Evolutionary conservation across 2,888 invertebrate species (phyloP).

Genomic region (Platypus cylindrus): DNA sequence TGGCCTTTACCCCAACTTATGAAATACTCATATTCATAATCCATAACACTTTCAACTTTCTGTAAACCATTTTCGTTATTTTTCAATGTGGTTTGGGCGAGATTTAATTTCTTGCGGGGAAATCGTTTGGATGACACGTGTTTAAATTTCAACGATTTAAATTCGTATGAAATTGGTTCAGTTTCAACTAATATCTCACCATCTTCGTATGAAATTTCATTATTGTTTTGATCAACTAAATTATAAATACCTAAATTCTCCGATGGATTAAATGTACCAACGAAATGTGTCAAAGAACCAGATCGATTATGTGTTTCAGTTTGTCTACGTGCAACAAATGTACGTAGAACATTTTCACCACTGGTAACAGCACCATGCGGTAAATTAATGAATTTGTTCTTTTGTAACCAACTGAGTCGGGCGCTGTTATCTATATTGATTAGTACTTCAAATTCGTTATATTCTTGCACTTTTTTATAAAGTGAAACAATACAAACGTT

Average conservation of each 20-base stretch:
- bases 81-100: conserved; percentile 34
- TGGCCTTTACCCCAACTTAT: conserved; percentile 70
- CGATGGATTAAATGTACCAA: conserved; percentile 56
- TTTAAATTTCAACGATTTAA: conserved; percentile 38
- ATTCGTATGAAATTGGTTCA: conserved; percentile 65
- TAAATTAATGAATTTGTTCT: conserved; percentile 53
- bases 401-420: conserved; percentile 61
- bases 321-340: conserved; percentile 29
- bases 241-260: conserved; percentile 55
- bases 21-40: conserved; percentile 55
- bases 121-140: conserved; percentile 31
- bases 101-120: conserved; percentile 25
- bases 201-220: conserved; percentile 43
- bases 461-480: conserved; percentile 42
- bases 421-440: conserved; percentile 68
- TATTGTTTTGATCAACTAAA: conserved; percentile 50
- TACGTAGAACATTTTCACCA: conserved; percentile 39
- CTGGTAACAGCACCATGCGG: conserved; percentile 58
- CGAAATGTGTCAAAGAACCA: conserved; percentile 41
- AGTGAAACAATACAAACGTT: conserved; percentile 53
- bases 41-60: conserved; percentile 59
- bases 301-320: conserved; percentile 22
- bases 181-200: conserved; percentile 71
- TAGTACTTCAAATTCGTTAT: conserved; percentile 53
- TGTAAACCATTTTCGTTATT: conserved; percentile 37